Evolutionary conservation across 2,797 vertebrate genomes (phyloP), one percentile per base, ranked within the genome.

Genomic region (Anniella stebbinsi): DNA sequence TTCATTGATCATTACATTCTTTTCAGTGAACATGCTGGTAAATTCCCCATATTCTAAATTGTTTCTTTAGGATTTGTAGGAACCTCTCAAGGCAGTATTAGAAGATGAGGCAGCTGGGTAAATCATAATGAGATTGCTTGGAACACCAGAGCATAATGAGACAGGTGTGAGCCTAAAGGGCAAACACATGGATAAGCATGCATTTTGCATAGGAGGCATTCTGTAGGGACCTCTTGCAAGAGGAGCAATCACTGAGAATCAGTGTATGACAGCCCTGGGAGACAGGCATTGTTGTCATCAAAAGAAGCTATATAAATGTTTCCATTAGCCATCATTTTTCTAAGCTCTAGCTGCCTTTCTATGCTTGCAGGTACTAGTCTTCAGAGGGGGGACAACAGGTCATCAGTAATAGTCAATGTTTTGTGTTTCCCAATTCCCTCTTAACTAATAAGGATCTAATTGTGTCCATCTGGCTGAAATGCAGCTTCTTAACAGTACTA

Each of bases 171-270:
- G 89, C 83, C 90, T 63, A 60, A 51, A 73, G 91, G 90, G 67
- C 87, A 91, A 89, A 93, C 80, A 81, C 86, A 91, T 60, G 85
- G 77, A 57, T 28, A 81, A 88, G 45, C 92, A 73, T 87, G 89
- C 80, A 88, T 5, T 93, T 75, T 80, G 45, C 11, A 48, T 67
- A 11, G 54, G 21, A 86, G 75, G 9, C 0, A 5, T n/a, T 38
- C 54, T 77, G 1, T 0, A 51, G 78, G 72, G 86, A 82, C 0
- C 7, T 66, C 51, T 81, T 2, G 63, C 67, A 78, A 75, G 57
- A 51, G 12, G 13, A 87, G 77, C 82, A 80, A 93, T 36, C 38
- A 57, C 48, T 82, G n/a, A 85, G 92, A 81, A 45, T 67, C 0
- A 30, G 83, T 85, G 89, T 11, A 38, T 76, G 70, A 30, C 86